These are phyloP conservation scores for Pelecanoides urinatrix DNA, from an alignment of 2,113 vertebrate species.

Conservation along the genomic window DNA sequence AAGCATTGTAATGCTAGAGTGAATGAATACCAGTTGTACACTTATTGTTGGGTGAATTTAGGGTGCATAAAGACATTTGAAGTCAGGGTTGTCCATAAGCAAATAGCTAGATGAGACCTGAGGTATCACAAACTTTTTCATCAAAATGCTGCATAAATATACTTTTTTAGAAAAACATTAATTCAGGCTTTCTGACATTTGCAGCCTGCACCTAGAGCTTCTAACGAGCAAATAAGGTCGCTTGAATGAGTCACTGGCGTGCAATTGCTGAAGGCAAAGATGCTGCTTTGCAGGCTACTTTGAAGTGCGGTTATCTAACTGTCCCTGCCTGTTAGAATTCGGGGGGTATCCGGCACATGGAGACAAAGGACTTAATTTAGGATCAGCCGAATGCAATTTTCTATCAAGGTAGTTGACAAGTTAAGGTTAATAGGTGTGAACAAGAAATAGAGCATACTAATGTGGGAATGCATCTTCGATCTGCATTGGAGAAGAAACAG, in stretches of 20 bases:
- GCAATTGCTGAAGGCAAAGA: slow-evolving; percentile 54
- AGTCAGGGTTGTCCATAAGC: neutral
- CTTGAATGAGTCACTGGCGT: slow-evolving; percentile 60
- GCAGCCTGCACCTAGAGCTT: slow-evolving; percentile 56
- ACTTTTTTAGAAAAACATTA: neutral
- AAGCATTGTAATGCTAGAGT: neutral
- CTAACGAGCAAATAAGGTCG: slow-evolving; percentile 75
- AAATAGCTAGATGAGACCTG: neutral
- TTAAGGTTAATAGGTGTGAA: slow-evolving; percentile 52
- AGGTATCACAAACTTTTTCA: slow-evolving; percentile 33
- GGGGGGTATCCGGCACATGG: neutral
- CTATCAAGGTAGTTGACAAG: neutral
- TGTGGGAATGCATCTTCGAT: neutral
- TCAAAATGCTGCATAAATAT: slow-evolving; percentile 47
- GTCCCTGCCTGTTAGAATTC: slow-evolving; percentile 45
- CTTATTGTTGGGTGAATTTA: neutral
- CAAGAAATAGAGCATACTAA: neutral
- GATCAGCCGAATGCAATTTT: slow-evolving; percentile 39
- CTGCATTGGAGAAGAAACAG: neutral
- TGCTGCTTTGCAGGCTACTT: slow-evolving; percentile 42
- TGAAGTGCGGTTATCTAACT: slow-evolving; percentile 69
- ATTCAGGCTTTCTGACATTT: slow-evolving; percentile 67
- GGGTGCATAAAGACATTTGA: neutral
- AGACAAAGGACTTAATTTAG: slow-evolving; percentile 63
- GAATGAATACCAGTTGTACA: neutral